Evolutionary conservation across 1,140 invertebrate genomes (phyloP), one percentile per base, ranked within the genome.

Genomic region (Yoshiicerus persimilis): DNA sequence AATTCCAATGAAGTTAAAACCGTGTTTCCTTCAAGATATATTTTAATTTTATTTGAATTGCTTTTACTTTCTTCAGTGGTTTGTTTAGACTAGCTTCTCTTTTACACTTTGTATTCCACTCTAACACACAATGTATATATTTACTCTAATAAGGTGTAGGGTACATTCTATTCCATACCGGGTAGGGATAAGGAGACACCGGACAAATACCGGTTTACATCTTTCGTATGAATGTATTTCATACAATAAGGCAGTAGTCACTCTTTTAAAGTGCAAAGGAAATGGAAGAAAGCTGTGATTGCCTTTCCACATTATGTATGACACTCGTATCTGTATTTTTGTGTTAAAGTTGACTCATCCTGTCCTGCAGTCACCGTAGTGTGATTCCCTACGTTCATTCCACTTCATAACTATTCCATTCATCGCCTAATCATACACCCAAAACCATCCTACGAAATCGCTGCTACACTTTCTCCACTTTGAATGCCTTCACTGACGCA

Each of bases 401-500:
- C 27, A n/a, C 23, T 25, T 70, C 23, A 25, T 25, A 30, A 70
- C 27, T 25, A 70, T 70, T 25, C 64, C 23, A 70, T 25, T 70
- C 66, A 66, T 30, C 13, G 25, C 66, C 25, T 70, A 70, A 70
- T 70, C 66, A 70, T 70, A 70, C 66, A 70, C 66, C 25, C 66
- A 27, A 66, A 30, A 70, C 25, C 66, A 70, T 30, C 66, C 66
- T 10, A 70, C 66, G 66, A 30, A 70, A 25, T 30, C 66, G 25
- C 25, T 13, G 30, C 30, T 16, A 70, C 66, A 70, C 66, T 70
- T 70, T 70, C 75, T 36, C 30, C 75, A 34, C 32, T 80, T 77
- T 80, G 30, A 80, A 80, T 80, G 75, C 30, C 75, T 32, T 80
- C 27, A 36, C 75, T 80, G 75, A 80, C 75, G 75, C 75, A 80